These are phyloP conservation scores for Macaca fascicularis DNA, from an alignment of 2,113 vertebrate species.

Conservation along the genomic window T2T-MFA8v1.1 NC_088376.1:201787501-201788000, in stretches of 20 bases:
- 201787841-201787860: not conserved
- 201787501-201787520: too few relatives aligned
- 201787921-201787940: not conserved
- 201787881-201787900: not conserved
- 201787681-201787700: not conserved
- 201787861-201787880: not conserved
- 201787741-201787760: not conserved
- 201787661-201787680: not conserved
- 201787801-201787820: not conserved
- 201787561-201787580: too few relatives aligned
- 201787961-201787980: not conserved
- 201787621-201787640: too few relatives aligned
- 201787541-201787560: too few relatives aligned
- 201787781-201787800: not conserved
- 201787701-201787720: not conserved
- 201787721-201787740: not conserved
- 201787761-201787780: not conserved
- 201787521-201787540: too few relatives aligned
- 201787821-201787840: not conserved
- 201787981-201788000: not conserved
- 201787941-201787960: not conserved
- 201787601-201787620: too few relatives aligned
- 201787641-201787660: too few relatives aligned
- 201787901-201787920: not conserved
- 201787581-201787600: too few relatives aligned